Conservation (phyloP, 2,113 vertebrate genomes). For the Sinocyclocheilus anshuiensis region DNA sequence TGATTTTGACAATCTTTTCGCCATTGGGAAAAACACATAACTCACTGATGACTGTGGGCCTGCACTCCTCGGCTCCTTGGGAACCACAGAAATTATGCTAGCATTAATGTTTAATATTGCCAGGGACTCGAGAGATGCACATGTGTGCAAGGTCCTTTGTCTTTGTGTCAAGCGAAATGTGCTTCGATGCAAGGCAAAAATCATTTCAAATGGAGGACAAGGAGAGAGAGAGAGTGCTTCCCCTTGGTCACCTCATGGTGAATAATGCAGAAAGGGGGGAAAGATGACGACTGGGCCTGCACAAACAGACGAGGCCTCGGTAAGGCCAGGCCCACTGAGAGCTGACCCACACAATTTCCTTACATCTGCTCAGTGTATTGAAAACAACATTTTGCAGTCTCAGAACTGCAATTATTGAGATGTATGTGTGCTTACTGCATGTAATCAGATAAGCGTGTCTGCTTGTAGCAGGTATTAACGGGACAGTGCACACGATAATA, state of each 20-base stretch:
- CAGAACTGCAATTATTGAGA: background rate
- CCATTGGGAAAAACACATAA: conserved; percentile 73
- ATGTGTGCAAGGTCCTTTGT: conserved; percentile 75
- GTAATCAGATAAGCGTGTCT: conserved; percentile 9
- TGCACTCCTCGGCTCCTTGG: conserved; percentile 57
- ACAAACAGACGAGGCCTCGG: conserved; percentile 48
- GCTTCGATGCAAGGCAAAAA: conserved; percentile 41
- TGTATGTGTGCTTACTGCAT: background rate
- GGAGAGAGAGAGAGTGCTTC: conserved; percentile 36
- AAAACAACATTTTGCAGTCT: conserved; percentile 24
- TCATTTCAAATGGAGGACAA: conserved; percentile 31
- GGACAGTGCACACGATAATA: background rate
- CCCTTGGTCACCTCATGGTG: conserved; percentile 50
- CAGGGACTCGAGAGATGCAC: conserved; percentile 68
- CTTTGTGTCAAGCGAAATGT: conserved; percentile 61
- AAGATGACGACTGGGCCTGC: conserved; percentile 37
- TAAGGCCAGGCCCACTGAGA: conserved; percentile 33
- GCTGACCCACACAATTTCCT: conserved; percentile 25
- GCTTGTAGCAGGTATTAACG: background rate
- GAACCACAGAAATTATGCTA: conserved; percentile 74
- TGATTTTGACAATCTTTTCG: conserved; percentile 72
- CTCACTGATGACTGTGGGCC: conserved; percentile 71
- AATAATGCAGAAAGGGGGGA: conserved; percentile 63
- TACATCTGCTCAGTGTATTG: conserved; percentile 21
- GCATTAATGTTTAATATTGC: conserved; percentile 80